Conservation (phyloP, 2,888 invertebrate genomes). For the Melipona bicolor region DNA sequence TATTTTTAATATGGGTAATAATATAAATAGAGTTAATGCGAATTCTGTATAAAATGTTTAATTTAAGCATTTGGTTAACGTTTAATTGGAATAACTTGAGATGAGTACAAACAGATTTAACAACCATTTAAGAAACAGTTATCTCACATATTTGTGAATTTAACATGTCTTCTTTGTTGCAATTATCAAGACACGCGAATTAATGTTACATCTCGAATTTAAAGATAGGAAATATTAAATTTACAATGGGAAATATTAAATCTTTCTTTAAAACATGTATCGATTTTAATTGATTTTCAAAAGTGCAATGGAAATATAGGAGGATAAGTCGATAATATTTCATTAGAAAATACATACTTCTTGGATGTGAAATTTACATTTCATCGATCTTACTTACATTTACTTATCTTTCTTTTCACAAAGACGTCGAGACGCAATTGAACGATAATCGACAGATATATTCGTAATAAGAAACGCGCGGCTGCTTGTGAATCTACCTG, state of each 20-base stretch:
- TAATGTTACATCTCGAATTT: neutral
- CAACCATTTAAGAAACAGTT: too few species aligned
- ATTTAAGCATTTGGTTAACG: neutral
- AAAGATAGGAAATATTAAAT: neutral
- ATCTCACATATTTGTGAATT: too few species aligned
- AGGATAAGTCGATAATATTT: conserved; percentile 1
- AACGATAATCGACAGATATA: neutral
- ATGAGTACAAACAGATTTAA: too few species aligned
- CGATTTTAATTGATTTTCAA: neutral
- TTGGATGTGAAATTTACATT: neutral
- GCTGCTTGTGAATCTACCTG: conserved; percentile 35
- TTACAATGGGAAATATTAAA: too few species aligned
- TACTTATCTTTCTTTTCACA: neutral
- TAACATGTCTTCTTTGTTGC: neutral
- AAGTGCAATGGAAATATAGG: neutral
- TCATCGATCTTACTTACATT: too few species aligned
- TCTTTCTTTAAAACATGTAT: neutral
- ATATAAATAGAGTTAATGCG: neutral
- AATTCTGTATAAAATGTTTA: neutral
- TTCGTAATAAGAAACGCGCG: neutral
- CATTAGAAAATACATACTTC: neutral
- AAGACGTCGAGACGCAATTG: too few species aligned
- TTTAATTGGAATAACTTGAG: neutral
- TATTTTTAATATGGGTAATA: neutral
- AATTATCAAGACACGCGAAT: neutral